Evolutionary conservation across 2,113 vertebrate genomes (phyloP).

Genomic region (Notechis scutatus): DNA sequence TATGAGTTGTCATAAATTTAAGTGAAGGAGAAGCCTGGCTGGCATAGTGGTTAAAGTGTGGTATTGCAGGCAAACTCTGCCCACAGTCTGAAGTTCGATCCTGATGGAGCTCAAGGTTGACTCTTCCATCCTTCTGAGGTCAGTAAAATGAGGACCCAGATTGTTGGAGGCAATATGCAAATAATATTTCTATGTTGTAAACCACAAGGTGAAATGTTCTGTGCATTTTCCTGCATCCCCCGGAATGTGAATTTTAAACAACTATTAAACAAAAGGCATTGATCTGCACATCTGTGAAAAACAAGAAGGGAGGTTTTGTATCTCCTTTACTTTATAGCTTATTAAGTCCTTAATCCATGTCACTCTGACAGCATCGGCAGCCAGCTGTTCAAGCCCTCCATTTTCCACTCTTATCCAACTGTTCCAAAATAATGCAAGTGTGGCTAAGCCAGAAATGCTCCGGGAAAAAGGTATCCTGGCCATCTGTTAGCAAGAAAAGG

Average conservation of each 20-base stretch:
- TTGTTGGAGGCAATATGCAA: background rate
- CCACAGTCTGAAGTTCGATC: background rate
- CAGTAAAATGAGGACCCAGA: background rate
- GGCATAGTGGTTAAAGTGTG: background rate
- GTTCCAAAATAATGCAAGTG: conserved; percentile 1
- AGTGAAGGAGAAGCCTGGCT: background rate
- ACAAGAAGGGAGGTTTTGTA: background rate
- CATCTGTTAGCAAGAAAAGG: conserved; percentile 10
- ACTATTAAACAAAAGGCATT: background rate
- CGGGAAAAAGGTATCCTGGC: background rate
- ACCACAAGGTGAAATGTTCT: background rate
- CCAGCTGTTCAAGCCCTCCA: conserved; percentile 19
- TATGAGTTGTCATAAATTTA: background rate
- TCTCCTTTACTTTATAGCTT: background rate
- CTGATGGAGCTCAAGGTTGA: background rate
- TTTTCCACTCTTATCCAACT: conserved; percentile 15
- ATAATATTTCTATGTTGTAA: background rate
- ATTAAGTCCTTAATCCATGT: conserved; percentile 18
- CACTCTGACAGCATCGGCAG: conserved; percentile 5
- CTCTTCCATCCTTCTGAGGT: background rate
- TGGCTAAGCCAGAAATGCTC: background rate
- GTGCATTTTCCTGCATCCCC: background rate
- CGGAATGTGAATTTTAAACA: background rate
- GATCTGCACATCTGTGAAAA: background rate
- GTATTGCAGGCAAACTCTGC: background rate